These are phyloP conservation scores for Labeo catla DNA, from an alignment of 2,113 vertebrate species.

Conservation along the genomic window DNA sequence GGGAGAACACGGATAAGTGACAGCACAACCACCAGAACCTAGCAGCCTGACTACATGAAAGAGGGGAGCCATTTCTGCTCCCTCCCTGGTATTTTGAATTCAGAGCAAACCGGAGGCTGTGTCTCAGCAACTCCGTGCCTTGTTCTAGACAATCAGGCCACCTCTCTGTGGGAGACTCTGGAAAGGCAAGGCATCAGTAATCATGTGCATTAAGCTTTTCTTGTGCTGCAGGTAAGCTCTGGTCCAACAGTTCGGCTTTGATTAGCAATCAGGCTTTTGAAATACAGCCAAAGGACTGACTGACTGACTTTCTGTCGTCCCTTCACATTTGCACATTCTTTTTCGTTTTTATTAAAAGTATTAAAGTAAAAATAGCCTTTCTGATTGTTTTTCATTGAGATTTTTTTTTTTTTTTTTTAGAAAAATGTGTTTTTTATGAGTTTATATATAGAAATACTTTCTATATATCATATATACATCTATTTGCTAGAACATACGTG, in stretches of 20 bases:
- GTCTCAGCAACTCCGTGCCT: conserved; percentile 43
- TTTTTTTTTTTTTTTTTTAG: too few relatives aligned
- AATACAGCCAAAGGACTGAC: conserved; percentile 47
- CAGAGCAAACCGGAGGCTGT: conserved; percentile 44
- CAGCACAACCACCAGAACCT: not conserved
- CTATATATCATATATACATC: too few relatives aligned
- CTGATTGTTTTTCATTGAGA: too few relatives aligned
- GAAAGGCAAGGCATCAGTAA: conserved; percentile 53
- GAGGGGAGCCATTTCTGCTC: conserved; percentile 40
- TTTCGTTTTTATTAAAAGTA: not conserved
- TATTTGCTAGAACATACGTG: too few relatives aligned
- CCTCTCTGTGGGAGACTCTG: conserved; percentile 51
- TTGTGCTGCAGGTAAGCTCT: conserved; percentile 53
- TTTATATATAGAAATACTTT: too few relatives aligned
- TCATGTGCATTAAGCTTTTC: conserved; percentile 59
- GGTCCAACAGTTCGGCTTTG: conserved; percentile 53
- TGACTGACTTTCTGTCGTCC: conserved; percentile 56
- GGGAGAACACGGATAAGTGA: conserved; percentile 46
- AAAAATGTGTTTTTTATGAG: too few relatives aligned
- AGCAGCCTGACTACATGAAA: conserved; percentile 12
- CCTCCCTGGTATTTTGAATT: conserved; percentile 41
- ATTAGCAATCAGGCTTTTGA: conserved; percentile 59
- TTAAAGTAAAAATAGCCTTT: not conserved
- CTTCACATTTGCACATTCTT: not conserved
- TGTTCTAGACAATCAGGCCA: conserved; percentile 59